These are phyloP conservation scores for Caenorhabditis japonica DNA, from an alignment of 2,888 invertebrate genomes.

Conservation along the genomic window DNA sequence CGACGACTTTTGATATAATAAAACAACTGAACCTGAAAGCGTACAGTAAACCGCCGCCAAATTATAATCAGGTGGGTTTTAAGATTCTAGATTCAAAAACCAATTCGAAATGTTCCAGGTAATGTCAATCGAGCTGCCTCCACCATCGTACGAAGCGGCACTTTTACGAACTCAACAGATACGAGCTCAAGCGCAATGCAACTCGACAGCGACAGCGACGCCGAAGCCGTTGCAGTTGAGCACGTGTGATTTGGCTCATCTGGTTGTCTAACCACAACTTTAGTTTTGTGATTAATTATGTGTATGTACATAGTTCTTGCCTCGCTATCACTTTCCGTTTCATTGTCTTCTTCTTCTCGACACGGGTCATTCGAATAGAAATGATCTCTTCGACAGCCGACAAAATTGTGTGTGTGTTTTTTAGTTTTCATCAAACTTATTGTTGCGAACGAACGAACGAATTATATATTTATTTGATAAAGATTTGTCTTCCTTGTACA, in stretches of 20 bases:
- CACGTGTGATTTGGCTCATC: conserved; percentile 28
- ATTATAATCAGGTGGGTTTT: conserved; percentile 53
- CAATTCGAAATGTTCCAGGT: conserved; percentile 27
- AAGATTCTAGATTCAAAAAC: not conserved
- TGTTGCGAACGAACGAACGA: too few species aligned
- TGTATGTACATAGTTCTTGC: conserved; percentile 29
- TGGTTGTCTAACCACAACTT: conserved; percentile 17
- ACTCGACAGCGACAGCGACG: conserved; percentile 1
- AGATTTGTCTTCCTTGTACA: too few species aligned
- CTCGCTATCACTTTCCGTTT: conserved; percentile 4
- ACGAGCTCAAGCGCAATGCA: not conserved
- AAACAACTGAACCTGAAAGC: conserved; percentile 57
- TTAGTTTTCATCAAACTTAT: too few species aligned
- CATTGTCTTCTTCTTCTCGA: conserved; percentile 2
- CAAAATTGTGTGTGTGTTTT: too few species aligned
- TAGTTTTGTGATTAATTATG: not conserved
- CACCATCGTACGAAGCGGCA: conserved; percentile 52
- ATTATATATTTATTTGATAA: too few species aligned
- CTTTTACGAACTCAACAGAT: conserved; percentile 31
- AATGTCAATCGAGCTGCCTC: conserved; percentile 46
- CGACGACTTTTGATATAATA: conserved; percentile 58
- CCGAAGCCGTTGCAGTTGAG: conserved; percentile 17
- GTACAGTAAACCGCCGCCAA: conserved; percentile 58
- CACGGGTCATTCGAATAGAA: conserved; percentile 50
- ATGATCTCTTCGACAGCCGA: too few species aligned